Percentiles rank a stretch among this genome's conserved stretches.
Conservation (phyloP, 2,888 invertebrate genomes). For the Conomelus anceps region DNA sequence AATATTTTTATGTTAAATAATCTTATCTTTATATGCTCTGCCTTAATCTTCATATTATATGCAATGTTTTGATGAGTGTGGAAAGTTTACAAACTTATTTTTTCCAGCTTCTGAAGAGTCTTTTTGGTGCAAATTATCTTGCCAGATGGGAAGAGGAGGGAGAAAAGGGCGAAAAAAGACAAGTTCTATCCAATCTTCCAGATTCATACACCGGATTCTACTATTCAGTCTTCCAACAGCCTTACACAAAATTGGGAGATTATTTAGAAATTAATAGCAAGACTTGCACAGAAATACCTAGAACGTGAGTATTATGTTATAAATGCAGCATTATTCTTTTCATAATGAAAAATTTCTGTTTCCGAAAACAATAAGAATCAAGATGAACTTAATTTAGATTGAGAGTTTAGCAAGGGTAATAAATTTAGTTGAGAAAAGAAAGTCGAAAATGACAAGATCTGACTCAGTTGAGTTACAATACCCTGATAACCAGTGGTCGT, state of each 20-base stretch:
- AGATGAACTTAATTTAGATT: too few relatives aligned
- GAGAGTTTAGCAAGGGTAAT: not conserved
- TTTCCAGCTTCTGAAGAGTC: conserved; percentile 52
- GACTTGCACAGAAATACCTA: conserved; percentile 43
- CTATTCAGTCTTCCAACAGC: conserved; percentile 41
- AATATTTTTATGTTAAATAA: too few relatives aligned
- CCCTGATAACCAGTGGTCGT: too few relatives aligned
- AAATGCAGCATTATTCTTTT: too few relatives aligned
- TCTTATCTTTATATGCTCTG: too few relatives aligned
- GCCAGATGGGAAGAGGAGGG: conserved; percentile 17
- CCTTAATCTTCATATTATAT: too few relatives aligned
- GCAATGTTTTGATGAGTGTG: too few relatives aligned
- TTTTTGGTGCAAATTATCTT: conserved; percentile 61
- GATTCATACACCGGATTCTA: conserved; percentile 40
- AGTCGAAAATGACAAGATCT: too few relatives aligned
- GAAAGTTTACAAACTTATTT: not conserved
- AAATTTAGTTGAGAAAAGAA: too few relatives aligned
- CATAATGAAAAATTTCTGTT: too few relatives aligned
- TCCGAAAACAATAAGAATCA: too few relatives aligned
- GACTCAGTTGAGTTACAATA: too few relatives aligned
- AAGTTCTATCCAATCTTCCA: conserved; percentile 3
- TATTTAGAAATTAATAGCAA: conserved; percentile 45
- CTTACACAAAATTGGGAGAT: conserved; percentile 38
- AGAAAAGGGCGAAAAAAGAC: conserved; percentile 13
- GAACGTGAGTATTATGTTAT: conserved; percentile 13